Evolutionary conservation across 2,797 vertebrate genomes (phyloP).

Genomic region (Eulemur mongoz): DNA sequence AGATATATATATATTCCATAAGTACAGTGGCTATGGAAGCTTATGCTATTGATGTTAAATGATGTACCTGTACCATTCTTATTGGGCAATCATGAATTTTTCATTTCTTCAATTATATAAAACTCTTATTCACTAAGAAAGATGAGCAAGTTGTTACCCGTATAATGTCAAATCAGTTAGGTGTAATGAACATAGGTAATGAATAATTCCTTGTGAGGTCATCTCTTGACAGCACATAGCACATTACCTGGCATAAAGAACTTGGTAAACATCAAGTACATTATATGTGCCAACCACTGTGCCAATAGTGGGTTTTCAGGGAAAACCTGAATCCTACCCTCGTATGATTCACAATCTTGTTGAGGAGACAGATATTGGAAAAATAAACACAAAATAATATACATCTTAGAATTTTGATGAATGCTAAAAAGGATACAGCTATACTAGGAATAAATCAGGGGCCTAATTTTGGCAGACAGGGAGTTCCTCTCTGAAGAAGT

Average conservation of each 20-base stretch:
- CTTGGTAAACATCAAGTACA: not conserved
- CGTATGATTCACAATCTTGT: not conserved
- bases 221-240: not conserved
- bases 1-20: not conserved
- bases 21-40: not conserved
- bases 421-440: not conserved
- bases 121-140: not conserved
- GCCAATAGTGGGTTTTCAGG: not conserved
- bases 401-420: constrained; percentile 8
- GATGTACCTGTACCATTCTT: not conserved
- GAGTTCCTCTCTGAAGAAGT: constrained; percentile 3
- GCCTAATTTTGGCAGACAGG: not conserved
- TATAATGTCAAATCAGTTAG: not conserved
- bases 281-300: not conserved
- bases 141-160: not conserved
- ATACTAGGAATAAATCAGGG: not conserved
- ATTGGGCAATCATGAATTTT: not conserved
- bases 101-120: not conserved
- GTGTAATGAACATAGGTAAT: not conserved
- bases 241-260: not conserved
- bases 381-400: not conserved
- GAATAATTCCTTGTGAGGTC: not conserved
- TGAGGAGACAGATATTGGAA: not conserved
- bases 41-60: constrained; percentile 15
- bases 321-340: not conserved